Conservation (phyloP, 2,888 invertebrate genomes). For the Caenorhabditis angaria region DNA sequence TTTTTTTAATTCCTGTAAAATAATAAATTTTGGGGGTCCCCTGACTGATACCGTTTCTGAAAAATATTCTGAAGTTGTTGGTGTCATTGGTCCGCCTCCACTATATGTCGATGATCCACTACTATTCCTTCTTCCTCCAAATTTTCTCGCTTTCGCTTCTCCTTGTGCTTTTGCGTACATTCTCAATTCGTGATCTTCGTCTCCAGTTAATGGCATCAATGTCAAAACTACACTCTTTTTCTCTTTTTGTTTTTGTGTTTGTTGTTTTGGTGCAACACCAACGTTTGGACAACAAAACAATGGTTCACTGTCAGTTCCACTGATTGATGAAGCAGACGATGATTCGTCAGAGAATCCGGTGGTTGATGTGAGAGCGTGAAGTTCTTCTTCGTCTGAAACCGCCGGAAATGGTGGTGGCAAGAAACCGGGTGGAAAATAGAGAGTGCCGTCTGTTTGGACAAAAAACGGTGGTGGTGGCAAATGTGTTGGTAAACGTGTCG, state of each 20-base stretch:
- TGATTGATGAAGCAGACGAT: conserved; percentile 20
- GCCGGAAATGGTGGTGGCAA: conserved; percentile 42
- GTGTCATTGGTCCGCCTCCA: conserved; percentile 13
- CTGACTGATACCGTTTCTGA: conserved; percentile 31
- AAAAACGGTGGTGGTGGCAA: conserved; percentile 45
- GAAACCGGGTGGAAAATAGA: conserved; percentile 39
- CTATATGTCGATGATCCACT: neutral
- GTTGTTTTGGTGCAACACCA: neutral
- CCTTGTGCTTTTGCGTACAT: conserved; percentile 39
- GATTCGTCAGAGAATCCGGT: neutral
- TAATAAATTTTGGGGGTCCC: neutral
- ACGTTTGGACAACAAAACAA: neutral
- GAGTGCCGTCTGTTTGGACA: conserved; percentile 15
- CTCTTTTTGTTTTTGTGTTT: too few species aligned
- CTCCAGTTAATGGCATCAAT: conserved; percentile 31
- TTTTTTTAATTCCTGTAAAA: neutral
- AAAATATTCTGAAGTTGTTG: conserved; percentile 25
- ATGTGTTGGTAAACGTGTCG: conserved; percentile 47
- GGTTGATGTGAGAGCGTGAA: conserved; percentile 19
- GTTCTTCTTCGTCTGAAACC: conserved; percentile 42
- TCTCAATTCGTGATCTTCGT: conserved; percentile 34
- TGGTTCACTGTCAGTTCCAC: conserved; percentile 12
- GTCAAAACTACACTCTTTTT: conserved; percentile 18
- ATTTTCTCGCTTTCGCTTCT: conserved; percentile 22
- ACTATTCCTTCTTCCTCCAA: neutral